Percentiles rank a stretch among this genome's conserved stretches.
Conservation (phyloP, 2,797 vertebrate species). For the Sarcophilus harrisii region DNA sequence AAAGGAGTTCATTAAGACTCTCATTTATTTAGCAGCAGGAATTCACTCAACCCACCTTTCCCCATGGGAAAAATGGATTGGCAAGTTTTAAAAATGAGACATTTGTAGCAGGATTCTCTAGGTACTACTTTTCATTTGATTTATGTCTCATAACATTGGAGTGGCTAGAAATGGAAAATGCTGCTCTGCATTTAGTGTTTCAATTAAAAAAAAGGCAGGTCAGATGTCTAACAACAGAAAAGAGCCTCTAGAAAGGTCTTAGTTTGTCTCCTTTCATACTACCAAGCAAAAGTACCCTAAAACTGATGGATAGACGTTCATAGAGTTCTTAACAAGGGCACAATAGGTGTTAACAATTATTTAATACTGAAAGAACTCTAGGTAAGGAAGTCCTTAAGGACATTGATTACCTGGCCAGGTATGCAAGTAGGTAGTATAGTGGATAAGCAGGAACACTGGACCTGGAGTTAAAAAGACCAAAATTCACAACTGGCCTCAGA, state of each 20-base stretch:
- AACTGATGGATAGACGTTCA: not conserved
- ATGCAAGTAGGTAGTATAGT: not conserved
- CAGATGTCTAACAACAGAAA: not conserved
- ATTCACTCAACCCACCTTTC: not conserved
- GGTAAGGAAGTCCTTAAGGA: not conserved
- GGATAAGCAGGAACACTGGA: not conserved
- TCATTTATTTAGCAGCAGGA: not conserved
- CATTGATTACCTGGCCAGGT: not conserved
- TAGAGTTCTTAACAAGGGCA: not conserved
- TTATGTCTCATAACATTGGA: not conserved
- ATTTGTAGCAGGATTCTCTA: not conserved
- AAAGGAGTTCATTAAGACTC: not conserved
- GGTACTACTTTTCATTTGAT: not conserved
- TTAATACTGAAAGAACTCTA: not conserved
- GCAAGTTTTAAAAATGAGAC: not conserved
- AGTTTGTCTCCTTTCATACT: not conserved
- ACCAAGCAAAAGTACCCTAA: not conserved
- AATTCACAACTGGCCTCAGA: too few relatives aligned
- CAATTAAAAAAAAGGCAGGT: not conserved
- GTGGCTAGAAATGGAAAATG: not conserved
- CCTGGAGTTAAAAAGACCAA: not conserved
- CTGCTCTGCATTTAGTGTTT: not conserved
- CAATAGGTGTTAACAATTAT: not conserved
- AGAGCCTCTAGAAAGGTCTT: not conserved
- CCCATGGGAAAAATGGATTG: not conserved